Conservation (phyloP, 2,888 invertebrate species). For the Apocheima hispidaria region DNA sequence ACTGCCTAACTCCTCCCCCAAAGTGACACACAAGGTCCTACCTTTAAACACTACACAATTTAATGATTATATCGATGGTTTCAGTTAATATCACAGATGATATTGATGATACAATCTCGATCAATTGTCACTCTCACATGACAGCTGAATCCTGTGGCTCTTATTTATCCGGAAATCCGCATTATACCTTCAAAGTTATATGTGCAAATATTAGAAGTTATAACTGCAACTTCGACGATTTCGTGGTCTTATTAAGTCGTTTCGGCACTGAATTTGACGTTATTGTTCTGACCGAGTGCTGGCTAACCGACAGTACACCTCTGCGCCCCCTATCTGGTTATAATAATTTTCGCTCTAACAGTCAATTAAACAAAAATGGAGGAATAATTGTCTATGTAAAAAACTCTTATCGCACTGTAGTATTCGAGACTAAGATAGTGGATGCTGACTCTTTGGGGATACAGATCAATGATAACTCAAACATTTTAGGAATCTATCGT, state of each 20-base stretch:
- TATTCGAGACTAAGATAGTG: neutral
- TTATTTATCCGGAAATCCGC: neutral
- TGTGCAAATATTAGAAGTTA: neutral
- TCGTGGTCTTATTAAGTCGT: neutral
- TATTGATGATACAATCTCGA: neutral
- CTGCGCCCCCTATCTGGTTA: neutral
- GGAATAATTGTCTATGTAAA: neutral
- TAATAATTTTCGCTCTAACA: neutral
- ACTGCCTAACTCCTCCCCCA: no score
- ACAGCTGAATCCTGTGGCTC: neutral
- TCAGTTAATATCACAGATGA: neutral
- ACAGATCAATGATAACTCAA: neutral
- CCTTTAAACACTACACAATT: neutral
- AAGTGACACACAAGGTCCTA: neutral
- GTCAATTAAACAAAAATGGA: conserved; percentile 1
- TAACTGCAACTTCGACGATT: conserved; percentile 1
- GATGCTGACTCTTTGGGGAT: neutral
- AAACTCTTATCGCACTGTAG: neutral
- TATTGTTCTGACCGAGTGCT: conserved; percentile 2
- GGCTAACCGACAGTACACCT: neutral
- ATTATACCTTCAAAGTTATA: neutral
- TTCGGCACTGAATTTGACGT: neutral
- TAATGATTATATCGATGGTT: neutral
- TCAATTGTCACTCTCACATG: neutral
- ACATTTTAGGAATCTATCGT: neutral